A percentile compares a stretch with the other conserved stretches of the same genome.
Conservation (phyloP, 2,113 vertebrate genomes). For the Nycticorax nycticorax region DNA sequence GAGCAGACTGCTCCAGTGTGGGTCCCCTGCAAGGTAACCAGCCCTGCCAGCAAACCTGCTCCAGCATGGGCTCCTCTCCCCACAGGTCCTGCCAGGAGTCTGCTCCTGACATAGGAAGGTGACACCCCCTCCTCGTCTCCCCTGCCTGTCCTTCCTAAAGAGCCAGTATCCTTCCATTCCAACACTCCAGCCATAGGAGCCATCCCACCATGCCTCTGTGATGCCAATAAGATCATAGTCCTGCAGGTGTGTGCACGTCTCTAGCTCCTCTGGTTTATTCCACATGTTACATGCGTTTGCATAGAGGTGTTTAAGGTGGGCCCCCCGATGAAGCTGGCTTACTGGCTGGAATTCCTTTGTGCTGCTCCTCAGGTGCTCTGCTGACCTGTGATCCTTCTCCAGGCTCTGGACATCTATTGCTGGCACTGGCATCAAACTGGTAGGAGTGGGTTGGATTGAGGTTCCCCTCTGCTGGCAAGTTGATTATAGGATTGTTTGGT, state of each 20-base stretch:
- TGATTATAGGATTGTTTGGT: not conserved
- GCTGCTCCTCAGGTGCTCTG: not conserved
- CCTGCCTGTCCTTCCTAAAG: not conserved
- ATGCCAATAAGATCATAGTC: not conserved
- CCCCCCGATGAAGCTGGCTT: not conserved
- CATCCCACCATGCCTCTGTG: not conserved
- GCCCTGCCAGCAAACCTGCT: no score
- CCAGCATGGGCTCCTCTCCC: no score
- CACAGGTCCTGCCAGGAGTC: no score
- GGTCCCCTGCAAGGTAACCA: no score
- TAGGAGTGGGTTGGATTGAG: not conserved
- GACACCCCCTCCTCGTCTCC: not conserved
- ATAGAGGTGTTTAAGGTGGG: not conserved
- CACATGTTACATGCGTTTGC: not conserved
- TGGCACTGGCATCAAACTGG: not conserved
- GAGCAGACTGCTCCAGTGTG: no score
- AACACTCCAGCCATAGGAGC: not conserved
- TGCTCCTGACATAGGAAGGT: not conserved
- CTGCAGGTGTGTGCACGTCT: not conserved
- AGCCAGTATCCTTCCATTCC: not conserved
- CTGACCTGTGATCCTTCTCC: not conserved
- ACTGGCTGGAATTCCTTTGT: not conserved
- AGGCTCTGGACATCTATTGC: not conserved
- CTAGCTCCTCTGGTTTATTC: not conserved
- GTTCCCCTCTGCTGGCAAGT: not conserved